Evolutionary conservation across 2,888 invertebrate genomes (phyloP), one percentile per base, ranked within the genome.

Genomic region (Pimpla rufipes): DNA sequence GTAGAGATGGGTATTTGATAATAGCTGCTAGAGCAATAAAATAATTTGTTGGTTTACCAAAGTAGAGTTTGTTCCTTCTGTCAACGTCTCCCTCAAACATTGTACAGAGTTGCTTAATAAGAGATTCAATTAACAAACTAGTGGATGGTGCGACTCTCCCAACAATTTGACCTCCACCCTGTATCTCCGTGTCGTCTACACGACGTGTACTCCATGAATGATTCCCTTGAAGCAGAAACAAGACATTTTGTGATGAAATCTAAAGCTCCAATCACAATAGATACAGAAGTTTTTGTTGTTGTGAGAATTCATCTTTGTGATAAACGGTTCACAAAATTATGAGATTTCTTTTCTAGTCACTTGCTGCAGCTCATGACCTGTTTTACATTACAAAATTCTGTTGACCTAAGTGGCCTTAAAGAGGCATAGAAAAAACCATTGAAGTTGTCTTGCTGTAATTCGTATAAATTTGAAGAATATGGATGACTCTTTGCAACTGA

Each of bases 51-150:
- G 50, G 18, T 77, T 81, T 89, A 94, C 94, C 94, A 86, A 95
- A 94, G 92, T 96, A 97, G 1, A 96, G 93, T 85, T 94, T 94
- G 82, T 95, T 94, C 18, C 96, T 95, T 85, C 95, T 93, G 3
- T 91, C 89, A 16, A 93, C 91, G 89, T 97, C 96, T 82, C 94
- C 94, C 92, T 96, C 96, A 11, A 96, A 94, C 13, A 96, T 93
- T 4, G 94, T 93, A 89, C 96, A 96, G 13, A 96, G 93, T 89
- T 96, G 95, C 90, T 96, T 95, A 55, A 97, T 95, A 0, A 97
- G 94, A 1, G 96, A 96, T 89, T 96, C 96, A 47, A 97, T 96
- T 0, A 97, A 93, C 6, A 97, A 93, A 90, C 96, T 96, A 70
- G 95, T 95, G 0, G 96, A 95, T 21, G 96, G 95, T 13, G 95